These are phyloP conservation scores for Cololabis saira DNA, from an alignment of 2,113 vertebrate genomes.

Conservation along the genomic window DNA sequence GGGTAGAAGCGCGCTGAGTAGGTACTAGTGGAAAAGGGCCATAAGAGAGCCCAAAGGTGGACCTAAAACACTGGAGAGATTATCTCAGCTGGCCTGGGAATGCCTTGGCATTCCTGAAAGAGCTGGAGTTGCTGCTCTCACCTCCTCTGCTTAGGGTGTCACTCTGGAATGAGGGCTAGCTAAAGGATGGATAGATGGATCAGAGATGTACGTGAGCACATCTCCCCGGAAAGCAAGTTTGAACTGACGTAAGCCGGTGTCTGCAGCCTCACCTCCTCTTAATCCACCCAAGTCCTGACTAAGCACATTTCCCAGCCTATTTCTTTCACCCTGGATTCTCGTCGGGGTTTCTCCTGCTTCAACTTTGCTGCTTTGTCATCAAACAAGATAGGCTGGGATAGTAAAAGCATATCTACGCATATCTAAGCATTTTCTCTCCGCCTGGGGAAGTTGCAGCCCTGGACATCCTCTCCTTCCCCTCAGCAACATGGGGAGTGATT, in stretches of 20 bases:
- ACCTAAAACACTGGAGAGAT: too few species aligned
- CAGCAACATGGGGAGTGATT: conserved; percentile 54
- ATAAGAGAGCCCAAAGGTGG: too few species aligned
- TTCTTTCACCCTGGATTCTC: background rate
- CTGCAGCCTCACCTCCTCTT: background rate
- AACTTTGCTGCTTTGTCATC: conserved; percentile 15
- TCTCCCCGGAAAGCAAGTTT: background rate
- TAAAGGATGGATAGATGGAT: too few species aligned
- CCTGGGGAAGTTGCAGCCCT: conserved; percentile 30
- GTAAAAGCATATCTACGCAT: conserved; percentile 27
- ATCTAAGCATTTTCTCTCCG: conserved; percentile 52
- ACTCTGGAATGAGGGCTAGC: too few species aligned
- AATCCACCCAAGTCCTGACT: too few species aligned
- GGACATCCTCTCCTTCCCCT: conserved; percentile 44
- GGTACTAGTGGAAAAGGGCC: too few species aligned
- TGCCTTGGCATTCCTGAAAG: too few species aligned
- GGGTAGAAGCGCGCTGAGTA: too few species aligned
- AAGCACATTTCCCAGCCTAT: background rate
- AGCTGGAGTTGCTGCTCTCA: too few species aligned
- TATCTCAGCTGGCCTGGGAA: too few species aligned
- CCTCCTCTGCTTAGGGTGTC: too few species aligned
- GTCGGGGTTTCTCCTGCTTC: conserved; percentile 3
- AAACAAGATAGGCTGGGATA: conserved; percentile 19
- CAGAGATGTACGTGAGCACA: too few species aligned
- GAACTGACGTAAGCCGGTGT: background rate